Base-by-base conservation (phyloP, 2,113 vertebrate genomes). In the Lasiurus cinereus region DNA sequence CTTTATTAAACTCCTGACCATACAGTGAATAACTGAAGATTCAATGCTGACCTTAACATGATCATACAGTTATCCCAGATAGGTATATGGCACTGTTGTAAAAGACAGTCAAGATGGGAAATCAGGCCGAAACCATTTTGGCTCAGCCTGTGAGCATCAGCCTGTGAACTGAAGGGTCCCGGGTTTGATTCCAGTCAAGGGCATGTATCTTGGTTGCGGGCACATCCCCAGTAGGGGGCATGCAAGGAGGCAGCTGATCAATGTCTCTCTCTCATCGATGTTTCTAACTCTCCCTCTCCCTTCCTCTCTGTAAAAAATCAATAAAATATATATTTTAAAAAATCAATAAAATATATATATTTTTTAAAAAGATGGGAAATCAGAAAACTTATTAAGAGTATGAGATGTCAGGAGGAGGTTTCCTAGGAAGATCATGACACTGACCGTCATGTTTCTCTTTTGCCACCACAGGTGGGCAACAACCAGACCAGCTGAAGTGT, bases 361-460 rank as follows among this genome's bases (percentile, higher is more conserved):
- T 39, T 39, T 39, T 39, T 3, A 39, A 39, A 39, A 88, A 76
- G 52, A 64, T 27, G 22, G 69, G 39, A 56, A 78, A 56, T 77
- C 5, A 22, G 78, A 59, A 93, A 62, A 78, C 9, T 24, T 33
- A 83, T 56, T 16, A 33, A 69, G 86, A 93, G n/a, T n/a, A n/a
- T n/a, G n/a, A n/a, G 70, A 33, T 77, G 52, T 50, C 31, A 67
- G 50, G 48, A 54, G 21, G 84, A 36, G 39, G 21, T 70, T 54
- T 95, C 77, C 66, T 64, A 72, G 96, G 92, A 95, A 94, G 94
- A 86, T 56, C 10, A 18, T 69, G 73, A 92, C 27, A 6, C 3
- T 87, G 80, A 56, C 18, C 8, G 24, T 50, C 46, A 1, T 24
- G 15, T 48, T 93, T 88, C 36, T 85, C 36, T 88, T 77, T 64